Evolutionary conservation across 2,888 invertebrate species (phyloP).

Genomic region (Parnassius glacialis): DNA sequence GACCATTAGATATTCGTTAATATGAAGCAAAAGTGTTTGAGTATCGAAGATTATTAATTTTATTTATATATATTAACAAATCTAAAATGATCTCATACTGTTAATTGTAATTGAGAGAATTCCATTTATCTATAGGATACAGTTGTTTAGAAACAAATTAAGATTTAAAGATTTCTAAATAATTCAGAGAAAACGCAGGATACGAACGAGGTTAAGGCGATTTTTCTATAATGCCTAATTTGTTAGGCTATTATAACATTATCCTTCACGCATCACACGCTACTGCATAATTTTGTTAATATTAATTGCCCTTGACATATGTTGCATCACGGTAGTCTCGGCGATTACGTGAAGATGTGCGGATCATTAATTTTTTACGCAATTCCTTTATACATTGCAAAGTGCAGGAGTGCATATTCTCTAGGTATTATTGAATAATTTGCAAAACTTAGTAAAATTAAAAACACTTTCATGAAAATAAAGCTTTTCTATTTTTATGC

Average conservation of each 20-base stretch:
- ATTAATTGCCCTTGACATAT: conserved; percentile 26
- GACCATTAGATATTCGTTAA: no score
- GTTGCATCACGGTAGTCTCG: conserved; percentile 23
- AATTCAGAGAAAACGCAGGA: conserved; percentile 37
- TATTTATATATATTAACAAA: no score
- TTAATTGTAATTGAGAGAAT: no score
- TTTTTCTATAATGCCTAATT: conserved; percentile 30
- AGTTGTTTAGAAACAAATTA: background rate
- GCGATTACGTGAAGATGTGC: conserved; percentile 11
- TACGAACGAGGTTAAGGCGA: conserved; percentile 35
- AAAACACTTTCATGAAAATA: no score
- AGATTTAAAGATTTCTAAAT: conserved; percentile 30
- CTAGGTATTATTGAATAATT: no score
- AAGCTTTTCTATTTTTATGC: no score
- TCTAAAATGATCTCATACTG: no score
- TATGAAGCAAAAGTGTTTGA: no score
- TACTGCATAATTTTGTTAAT: conserved; percentile 28
- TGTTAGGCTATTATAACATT: conserved; percentile 27
- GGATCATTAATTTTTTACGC: background rate
- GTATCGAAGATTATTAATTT: no score
- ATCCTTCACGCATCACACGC: conserved; percentile 31
- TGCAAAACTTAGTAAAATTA: no score
- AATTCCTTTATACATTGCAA: no score
- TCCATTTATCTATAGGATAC: background rate
- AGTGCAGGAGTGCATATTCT: no score